Evolutionary conservation across 1,140 invertebrate genomes (phyloP).

Genomic region (Choristoneura fumiferana): DNA sequence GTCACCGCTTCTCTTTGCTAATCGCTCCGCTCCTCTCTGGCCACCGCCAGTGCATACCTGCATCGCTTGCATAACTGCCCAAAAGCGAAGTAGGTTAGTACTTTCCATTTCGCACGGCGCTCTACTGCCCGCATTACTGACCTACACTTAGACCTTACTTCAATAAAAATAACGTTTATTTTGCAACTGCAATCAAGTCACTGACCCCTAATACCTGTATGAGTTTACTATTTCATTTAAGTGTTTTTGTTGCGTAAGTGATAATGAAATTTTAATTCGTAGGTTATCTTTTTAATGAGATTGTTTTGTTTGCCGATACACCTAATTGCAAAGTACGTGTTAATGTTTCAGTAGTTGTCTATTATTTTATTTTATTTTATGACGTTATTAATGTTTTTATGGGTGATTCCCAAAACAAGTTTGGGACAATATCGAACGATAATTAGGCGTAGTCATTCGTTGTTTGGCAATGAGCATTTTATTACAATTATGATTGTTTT

Average conservation of each 20-base stretch:
- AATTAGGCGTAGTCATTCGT: no score
- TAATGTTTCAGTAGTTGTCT: no score
- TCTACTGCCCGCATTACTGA: constrained; percentile 44
- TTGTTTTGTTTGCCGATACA: not conserved
- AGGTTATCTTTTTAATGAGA: constrained; percentile 1
- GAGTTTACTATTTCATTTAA: constrained; percentile 1
- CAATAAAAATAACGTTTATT: not conserved
- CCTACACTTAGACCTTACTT: constrained; percentile 26
- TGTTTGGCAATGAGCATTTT: no score
- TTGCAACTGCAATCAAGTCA: not conserved
- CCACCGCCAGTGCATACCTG: constrained; percentile 36
- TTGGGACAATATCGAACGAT: no score
- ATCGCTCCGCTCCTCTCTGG: not conserved
- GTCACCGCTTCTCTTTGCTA: no score
- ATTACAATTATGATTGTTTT: no score
- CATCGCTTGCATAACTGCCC: constrained; percentile 44
- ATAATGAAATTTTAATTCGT: constrained; percentile 9
- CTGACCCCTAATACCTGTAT: constrained; percentile 7
- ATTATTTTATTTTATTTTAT: no score
- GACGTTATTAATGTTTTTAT: no score
- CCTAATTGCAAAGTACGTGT: not conserved
- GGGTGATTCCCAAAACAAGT: no score
- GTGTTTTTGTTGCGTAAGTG: not conserved
- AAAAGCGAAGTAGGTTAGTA: constrained; percentile 51
- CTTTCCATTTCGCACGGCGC: constrained; percentile 55